phyloP scores from a whole-genome alignment of 2,888 invertebrate genomes.

The Blastobasis lacticolella region DNA sequence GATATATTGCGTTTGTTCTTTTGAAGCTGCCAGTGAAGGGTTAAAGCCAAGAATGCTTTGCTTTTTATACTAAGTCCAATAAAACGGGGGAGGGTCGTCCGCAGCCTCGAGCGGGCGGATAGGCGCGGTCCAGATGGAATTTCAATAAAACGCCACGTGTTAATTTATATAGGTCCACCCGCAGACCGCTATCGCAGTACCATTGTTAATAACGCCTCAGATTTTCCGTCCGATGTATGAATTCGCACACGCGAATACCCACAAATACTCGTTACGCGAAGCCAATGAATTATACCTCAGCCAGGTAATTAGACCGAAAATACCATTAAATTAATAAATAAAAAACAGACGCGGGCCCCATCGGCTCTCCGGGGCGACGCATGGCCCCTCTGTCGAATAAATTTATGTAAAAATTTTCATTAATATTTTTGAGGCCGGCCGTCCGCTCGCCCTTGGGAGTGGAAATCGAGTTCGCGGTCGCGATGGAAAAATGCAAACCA shows the following conservation, averaged over 20 bases:
- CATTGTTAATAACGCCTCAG: no score
- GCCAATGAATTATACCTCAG: slow-evolving; percentile 71
- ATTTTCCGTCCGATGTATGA: slow-evolving; percentile 18
- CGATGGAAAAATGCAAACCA: slow-evolving; percentile 74
- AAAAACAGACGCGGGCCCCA: slow-evolving; percentile 65
- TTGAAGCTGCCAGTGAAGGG: slow-evolving; percentile 70
- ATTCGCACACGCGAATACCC: slow-evolving; percentile 42
- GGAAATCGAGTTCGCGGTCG: slow-evolving; percentile 71
- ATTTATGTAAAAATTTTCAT: slow-evolving; percentile 76
- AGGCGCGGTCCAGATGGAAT: slow-evolving; percentile 1
- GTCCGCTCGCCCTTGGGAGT: slow-evolving; percentile 69
- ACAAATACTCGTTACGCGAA: slow-evolving; percentile 53
- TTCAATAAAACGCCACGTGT: background rate
- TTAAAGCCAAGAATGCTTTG: slow-evolving; percentile 74
- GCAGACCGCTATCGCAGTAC: no score
- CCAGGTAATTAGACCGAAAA: slow-evolving; percentile 73
- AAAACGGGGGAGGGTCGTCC: slow-evolving; percentile 35
- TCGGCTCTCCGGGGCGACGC: slow-evolving; percentile 52
- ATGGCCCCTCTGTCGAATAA: slow-evolving; percentile 70
- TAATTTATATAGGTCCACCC: no score
- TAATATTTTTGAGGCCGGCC: slow-evolving; percentile 73
- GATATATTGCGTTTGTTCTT: slow-evolving; percentile 74
- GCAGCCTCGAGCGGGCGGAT: slow-evolving; percentile 5
- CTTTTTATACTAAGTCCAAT: slow-evolving; percentile 68
- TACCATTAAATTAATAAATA: slow-evolving; percentile 75